A percentile compares a stretch with the other conserved stretches of the same genome.
Conservation (phyloP, 1,140 invertebrate species). For the Amphibalanus amphitrite region DNA sequence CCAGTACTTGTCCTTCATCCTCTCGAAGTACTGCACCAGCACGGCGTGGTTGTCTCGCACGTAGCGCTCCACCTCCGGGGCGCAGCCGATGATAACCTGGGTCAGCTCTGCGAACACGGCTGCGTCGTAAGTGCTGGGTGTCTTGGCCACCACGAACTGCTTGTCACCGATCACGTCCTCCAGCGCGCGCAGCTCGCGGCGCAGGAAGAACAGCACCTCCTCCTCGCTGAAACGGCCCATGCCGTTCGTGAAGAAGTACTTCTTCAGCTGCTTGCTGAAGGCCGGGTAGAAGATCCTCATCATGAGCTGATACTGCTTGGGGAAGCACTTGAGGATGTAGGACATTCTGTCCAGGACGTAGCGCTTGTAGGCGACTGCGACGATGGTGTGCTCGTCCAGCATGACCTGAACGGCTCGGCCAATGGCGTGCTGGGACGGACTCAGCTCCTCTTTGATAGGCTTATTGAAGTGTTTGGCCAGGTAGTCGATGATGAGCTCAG, state of each 20-base stretch:
- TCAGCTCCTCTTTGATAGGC: conserved; percentile 4
- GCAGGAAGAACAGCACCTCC: conserved; percentile 10
- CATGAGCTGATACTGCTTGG: neutral
- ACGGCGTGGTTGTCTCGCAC: too few relatives aligned
- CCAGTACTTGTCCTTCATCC: too few relatives aligned
- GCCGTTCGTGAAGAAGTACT: conserved; percentile 5
- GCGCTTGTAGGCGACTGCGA: neutral
- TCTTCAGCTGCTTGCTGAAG: neutral
- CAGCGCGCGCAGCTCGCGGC: conserved; percentile 10
- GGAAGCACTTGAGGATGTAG: neutral
- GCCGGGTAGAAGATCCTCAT: neutral
- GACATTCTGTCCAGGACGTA: neutral
- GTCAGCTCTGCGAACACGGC: neutral
- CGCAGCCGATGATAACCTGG: conserved; percentile 4
- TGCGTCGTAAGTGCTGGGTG: neutral
- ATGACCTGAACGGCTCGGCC: too few relatives aligned
- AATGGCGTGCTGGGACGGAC: conserved; percentile 7
- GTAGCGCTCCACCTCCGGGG: too few relatives aligned
- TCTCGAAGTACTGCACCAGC: too few relatives aligned
- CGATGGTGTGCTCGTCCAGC: conserved; percentile 16
- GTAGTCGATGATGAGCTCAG: too few relatives aligned
- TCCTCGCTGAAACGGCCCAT: conserved; percentile 9
- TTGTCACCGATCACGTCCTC: too few relatives aligned
- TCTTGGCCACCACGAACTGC: neutral
- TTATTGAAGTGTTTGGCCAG: conserved; percentile 11